Evolutionary conservation across 2,113 vertebrate species (phyloP), one percentile per base, ranked within the genome.

Genomic region (Campylomormyrus numenius): DNA sequence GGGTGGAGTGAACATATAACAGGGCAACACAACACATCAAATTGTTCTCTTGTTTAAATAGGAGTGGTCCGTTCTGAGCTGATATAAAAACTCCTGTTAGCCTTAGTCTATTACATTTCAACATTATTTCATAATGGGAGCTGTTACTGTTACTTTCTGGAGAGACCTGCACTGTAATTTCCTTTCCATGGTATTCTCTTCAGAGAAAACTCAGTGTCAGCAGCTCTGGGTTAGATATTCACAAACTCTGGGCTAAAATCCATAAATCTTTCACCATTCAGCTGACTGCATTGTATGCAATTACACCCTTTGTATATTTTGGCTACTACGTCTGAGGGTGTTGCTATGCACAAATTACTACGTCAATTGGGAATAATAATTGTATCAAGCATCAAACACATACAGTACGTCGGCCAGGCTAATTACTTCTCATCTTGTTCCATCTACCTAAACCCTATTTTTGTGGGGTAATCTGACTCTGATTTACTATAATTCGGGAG

Each of bases 51-150:
- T 87, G 50, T 87, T 87, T n/a, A 87, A 87, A 53, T 9, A 87
- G 85, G 83, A 46, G 85, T 87, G 85, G 85, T 87, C n/a, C 85
- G 17, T 9, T 56, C 27, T 52, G n/a, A 52, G n/a, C n/a, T 87
- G 49, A 35, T 56, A 56, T 56, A 56, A 56, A 56, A 56, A 56
- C 19, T 56, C 1, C 19, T 56, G 53, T 56, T 21, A 21, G 53
- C 53, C 53, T 21, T 56, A 56, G 53, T 48, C 46, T 85, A 42
- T 39, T 42, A 42, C 5, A 80, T 39, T 39, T 77, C 15, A 66
- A 15, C 70, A 77, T 77, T 77, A 77, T 77, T 77, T 80, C 35
- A 46, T 27, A 86, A 86, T 50, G 48, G 84, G 50, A 80, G 74
- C 5, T 50, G 24, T 86, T 19, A 49, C 10, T 50, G 45, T 49